phyloP scores from a whole-genome alignment of 2,888 invertebrate species.

The Heliconius ethilla region DNA sequence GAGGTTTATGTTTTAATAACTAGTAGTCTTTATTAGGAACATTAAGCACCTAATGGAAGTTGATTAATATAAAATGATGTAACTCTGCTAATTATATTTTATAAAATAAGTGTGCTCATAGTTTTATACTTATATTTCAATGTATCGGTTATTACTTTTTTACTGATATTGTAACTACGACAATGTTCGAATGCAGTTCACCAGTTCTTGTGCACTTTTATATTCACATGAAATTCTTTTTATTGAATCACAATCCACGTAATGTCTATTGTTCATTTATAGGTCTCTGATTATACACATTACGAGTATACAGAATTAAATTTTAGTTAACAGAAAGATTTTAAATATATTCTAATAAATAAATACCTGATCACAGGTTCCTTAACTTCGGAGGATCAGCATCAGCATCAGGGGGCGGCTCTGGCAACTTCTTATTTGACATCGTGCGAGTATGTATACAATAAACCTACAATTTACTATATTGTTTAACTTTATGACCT shows the following conservation, averaged over 20 bases:
- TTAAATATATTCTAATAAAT: background rate
- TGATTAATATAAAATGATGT: too few species aligned
- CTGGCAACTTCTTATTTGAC: constrained; percentile 94
- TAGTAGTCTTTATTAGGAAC: background rate
- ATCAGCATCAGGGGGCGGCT: constrained; percentile 84
- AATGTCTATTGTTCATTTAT: constrained; percentile 23
- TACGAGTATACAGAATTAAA: background rate
- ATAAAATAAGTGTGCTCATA: background rate
- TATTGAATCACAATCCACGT: constrained; percentile 42
- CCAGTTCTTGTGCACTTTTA: constrained; percentile 62
- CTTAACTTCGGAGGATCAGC: constrained; percentile 84
- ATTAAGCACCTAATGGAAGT: background rate
- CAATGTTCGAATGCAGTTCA: constrained; percentile 52
- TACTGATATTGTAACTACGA: constrained; percentile 42
- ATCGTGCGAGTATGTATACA: constrained; percentile 89
- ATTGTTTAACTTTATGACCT: constrained; percentile 1
- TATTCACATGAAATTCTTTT: constrained; percentile 68
- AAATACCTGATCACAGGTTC: constrained; percentile 61
- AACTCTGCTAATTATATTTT: background rate
- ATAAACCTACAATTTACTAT: background rate
- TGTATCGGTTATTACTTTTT: constrained; percentile 6
- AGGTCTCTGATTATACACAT: background rate
- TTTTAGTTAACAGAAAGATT: too few species aligned
- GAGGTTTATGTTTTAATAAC: constrained; percentile 67
- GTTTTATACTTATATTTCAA: background rate